Evolutionary conservation across 1,140 invertebrate species (phyloP).

Genomic region (Neodiprion fabricii): DNA sequence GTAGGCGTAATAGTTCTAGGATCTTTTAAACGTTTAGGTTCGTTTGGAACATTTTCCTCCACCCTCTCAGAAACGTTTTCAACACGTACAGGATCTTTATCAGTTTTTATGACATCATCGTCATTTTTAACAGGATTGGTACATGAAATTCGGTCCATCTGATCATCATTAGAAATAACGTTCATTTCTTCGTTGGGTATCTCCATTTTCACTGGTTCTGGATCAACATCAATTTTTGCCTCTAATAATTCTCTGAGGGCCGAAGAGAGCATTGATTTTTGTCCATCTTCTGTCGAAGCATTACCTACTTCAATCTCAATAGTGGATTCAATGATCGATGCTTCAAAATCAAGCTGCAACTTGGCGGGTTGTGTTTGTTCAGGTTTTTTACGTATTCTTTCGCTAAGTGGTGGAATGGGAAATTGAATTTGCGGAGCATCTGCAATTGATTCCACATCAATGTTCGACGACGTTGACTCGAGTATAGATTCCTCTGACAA

Average conservation of each 20-base stretch:
- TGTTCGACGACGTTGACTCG: constrained; percentile 40
- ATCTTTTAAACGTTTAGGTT: constrained; percentile 51
- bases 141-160: background rate
- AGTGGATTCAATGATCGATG: constrained; percentile 55
- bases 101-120: background rate
- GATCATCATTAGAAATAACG: background rate
- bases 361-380: constrained; percentile 34
- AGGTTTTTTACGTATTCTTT: constrained; percentile 55
- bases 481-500: constrained; percentile 45
- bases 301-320: constrained; percentile 44
- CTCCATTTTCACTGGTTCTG: constrained; percentile 25
- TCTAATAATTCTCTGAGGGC: constrained; percentile 50
- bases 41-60: constrained; percentile 23
- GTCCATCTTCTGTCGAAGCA: constrained; percentile 33
- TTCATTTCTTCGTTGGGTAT: background rate
- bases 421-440: constrained; percentile 45
- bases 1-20: constrained; percentile 56
- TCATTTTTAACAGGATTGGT: background rate
- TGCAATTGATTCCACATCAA: constrained; percentile 33
- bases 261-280: constrained; percentile 50
- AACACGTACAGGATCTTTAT: background rate
- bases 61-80: background rate
- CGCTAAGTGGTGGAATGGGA: constrained; percentile 55
- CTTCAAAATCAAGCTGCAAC: constrained; percentile 51
- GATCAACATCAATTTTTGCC: constrained; percentile 44